Evolutionary conservation across 2,797 vertebrate species (phyloP), one percentile per base, ranked within the genome.

Genomic region (Squalus acanthias): DNA sequence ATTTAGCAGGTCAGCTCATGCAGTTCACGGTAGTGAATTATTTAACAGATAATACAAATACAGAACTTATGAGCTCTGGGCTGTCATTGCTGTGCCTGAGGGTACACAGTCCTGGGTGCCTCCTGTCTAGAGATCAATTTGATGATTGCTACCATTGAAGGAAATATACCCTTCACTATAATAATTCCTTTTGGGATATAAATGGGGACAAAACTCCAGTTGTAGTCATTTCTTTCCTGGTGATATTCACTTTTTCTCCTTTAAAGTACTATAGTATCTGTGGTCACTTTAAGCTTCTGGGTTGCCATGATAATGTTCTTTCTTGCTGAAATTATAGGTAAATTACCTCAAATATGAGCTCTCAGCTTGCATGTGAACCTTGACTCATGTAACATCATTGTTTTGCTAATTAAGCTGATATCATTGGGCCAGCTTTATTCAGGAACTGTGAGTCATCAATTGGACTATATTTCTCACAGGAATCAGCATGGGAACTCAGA

Each of bases 1-100:
- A 72, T 95, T 72, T 95, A 72, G 50, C 69, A 29, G 65, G 69
- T 74, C 67, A 74, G 93, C 12, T 95, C 93, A 53, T 72, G 69
- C 33, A 92, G 57, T 65, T 57, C 24, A 60, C 65, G 57, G 89
- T n/a, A 1, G 26, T 72, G 67, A 95, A 95, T 95, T 95, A 95
- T 95, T 95, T 72, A 95, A 72, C 24, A 50, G 93, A 53, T 72
- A 95, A 95, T 94, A 95, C 39, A 72, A 95, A 95, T 95, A 72
- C 46, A 5, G 46, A 95, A 95, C 50, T 70, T 50, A 72, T 95
- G 69, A 95, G 26, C 67, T 72, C 93, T 70, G 65, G 20, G 69
- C 46, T 95, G 65, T 29, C 33, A 53, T 72, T 95, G 46, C 69
- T 53, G 9, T 94, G 65, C n/a, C 92, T 92, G 33, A 65, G 89